phyloP scores from a whole-genome alignment of 2,797 vertebrate genomes.

The Ispidina picta region DNA sequence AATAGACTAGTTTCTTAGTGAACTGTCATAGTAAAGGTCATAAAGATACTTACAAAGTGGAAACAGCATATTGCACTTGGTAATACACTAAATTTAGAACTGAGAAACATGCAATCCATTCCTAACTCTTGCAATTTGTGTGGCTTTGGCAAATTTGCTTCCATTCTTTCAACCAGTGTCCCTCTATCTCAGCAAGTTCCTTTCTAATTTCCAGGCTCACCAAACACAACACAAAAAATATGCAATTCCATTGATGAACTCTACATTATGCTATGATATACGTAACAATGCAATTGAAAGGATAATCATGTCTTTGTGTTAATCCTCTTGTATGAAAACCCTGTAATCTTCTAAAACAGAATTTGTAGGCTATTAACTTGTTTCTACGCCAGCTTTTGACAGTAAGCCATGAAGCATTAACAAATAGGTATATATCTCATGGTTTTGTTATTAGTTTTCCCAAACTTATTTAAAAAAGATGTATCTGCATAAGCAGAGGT shows the following conservation, averaged over 20 bases:
- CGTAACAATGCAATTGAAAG: constrained; percentile 7
- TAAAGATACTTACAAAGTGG: background rate
- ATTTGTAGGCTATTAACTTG: constrained; percentile 20
- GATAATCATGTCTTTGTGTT: constrained; percentile 20
- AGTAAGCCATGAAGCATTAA: background rate
- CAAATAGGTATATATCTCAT: constrained; percentile 8
- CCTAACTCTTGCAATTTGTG: background rate
- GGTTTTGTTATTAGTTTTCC: constrained; percentile 6
- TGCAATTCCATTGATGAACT: background rate
- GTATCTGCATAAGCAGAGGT: background rate
- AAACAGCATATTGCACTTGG: background rate
- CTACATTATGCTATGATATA: background rate
- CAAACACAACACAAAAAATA: background rate
- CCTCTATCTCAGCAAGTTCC: background rate
- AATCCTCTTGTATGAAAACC: constrained; percentile 37
- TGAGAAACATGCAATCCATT: background rate
- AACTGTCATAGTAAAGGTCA: background rate
- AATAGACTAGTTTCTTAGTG: background rate
- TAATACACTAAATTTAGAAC: background rate
- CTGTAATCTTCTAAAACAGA: constrained; percentile 13
- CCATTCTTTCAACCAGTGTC: background rate
- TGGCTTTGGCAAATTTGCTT: background rate
- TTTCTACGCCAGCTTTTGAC: constrained; percentile 4
- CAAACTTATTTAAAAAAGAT: constrained; percentile 5
- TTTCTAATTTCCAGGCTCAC: background rate